phyloP scores from a whole-genome alignment of 2,797 vertebrate genomes.

The Sebastes matsubarae region DNA sequence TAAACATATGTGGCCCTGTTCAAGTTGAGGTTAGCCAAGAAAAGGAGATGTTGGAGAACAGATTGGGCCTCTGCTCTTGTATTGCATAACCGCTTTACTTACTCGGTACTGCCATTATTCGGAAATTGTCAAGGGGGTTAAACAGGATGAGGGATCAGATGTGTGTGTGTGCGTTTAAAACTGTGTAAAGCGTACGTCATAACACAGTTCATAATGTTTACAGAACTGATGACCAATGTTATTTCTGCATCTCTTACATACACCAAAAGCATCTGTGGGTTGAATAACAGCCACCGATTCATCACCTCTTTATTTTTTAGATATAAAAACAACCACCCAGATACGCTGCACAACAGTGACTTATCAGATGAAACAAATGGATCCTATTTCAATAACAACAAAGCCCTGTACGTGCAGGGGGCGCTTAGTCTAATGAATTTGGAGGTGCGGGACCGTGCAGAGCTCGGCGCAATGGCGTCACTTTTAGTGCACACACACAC shows the following conservation, averaged over 20 bases:
- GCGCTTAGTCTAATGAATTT: too few relatives aligned
- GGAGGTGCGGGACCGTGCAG: neutral
- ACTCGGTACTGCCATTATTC: constrained; percentile 17
- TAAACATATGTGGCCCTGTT: constrained; percentile 35
- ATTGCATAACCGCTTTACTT: constrained; percentile 39
- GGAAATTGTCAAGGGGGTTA: constrained; percentile 30
- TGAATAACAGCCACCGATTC: neutral
- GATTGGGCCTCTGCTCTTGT: constrained; percentile 27
- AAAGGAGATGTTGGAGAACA: constrained; percentile 31
- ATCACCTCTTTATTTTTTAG: neutral
- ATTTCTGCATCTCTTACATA: neutral
- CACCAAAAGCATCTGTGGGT: neutral
- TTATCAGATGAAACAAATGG: neutral
- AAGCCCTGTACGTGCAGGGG: too few relatives aligned
- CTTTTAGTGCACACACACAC: too few relatives aligned
- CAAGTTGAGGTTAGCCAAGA: constrained; percentile 48
- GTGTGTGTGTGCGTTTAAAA: constrained; percentile 3
- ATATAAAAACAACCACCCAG: neutral
- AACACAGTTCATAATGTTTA: constrained; percentile 8
- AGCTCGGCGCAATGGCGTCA: rapidly evolving
- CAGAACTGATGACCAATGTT: neutral
- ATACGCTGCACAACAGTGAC: too few relatives aligned
- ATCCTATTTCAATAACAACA: neutral
- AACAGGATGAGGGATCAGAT: constrained; percentile 50
- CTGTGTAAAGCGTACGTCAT: neutral